Conservation (phyloP, 2,797 vertebrate species). For the Allobates femoralis region DNA sequence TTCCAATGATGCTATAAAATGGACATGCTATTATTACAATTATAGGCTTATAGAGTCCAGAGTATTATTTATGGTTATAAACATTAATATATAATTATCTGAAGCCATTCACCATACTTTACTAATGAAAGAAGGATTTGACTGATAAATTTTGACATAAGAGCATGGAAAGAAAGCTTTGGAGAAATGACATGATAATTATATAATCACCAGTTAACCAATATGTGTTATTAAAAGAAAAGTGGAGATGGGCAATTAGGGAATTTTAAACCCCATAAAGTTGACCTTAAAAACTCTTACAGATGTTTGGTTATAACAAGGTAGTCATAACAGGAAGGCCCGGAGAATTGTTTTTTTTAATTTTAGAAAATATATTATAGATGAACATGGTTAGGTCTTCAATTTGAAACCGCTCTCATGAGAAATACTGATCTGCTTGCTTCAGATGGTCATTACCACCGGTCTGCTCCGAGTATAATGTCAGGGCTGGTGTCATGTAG, state of each 20-base stretch:
- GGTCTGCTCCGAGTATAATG: no score
- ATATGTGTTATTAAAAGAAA: not conserved
- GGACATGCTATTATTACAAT: not conserved
- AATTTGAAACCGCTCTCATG: no score
- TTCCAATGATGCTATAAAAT: conserved; percentile 5
- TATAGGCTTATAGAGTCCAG: not conserved
- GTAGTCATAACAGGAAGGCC: no score
- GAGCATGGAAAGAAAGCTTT: not conserved
- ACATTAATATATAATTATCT: not conserved
- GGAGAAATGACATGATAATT: not conserved
- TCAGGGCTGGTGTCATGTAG: no score
- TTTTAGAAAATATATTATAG: no score
- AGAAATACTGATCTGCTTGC: no score
- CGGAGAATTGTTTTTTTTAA: no score
- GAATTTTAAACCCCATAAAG: not conserved
- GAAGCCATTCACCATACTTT: not conserved
- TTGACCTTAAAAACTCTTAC: not conserved
- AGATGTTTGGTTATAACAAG: no score
- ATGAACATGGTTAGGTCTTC: no score
- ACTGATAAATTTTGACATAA: not conserved
- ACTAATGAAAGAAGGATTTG: not conserved
- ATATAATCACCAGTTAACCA: not conserved
- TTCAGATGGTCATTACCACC: no score
- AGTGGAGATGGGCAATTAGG: not conserved
- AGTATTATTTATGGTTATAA: not conserved